Conservation (phyloP, 2,888 invertebrate species). For the Scaptodrosophila latifasciaeformis region DNA sequence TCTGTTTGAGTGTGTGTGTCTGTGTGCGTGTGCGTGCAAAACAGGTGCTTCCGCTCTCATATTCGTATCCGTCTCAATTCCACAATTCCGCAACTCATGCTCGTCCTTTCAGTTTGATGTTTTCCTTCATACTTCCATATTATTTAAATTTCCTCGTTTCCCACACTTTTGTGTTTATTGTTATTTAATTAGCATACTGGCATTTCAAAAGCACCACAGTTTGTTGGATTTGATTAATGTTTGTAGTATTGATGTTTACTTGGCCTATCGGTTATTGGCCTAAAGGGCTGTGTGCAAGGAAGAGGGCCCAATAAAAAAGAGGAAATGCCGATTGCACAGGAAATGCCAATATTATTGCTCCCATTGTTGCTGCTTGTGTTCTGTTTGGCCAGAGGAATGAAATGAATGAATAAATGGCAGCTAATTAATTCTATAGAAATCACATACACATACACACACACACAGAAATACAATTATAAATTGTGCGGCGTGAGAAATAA, state of each 20-base stretch:
- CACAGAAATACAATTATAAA: too few species aligned
- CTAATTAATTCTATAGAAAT: constrained; percentile 46
- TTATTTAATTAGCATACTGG: constrained; percentile 46
- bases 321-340: too few species aligned
- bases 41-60: constrained; percentile 37
- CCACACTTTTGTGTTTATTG: too few species aligned
- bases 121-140: too few species aligned
- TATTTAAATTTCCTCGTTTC: too few species aligned
- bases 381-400: constrained; percentile 1
- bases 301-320: too few species aligned
- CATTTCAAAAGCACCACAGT: constrained; percentile 12
- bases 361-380: constrained; percentile 3
- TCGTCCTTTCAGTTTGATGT: too few species aligned
- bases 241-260: constrained; percentile 12
- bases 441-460: constrained; percentile 3
- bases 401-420: constrained; percentile 57
- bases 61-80: not conserved
- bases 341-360: not conserved
- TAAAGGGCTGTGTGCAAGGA: not conserved
- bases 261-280: constrained; percentile 18
- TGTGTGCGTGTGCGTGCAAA: constrained; percentile 6
- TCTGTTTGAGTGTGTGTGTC: too few species aligned
- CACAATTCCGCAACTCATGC: too few species aligned
- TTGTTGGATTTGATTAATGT: constrained; percentile 51
- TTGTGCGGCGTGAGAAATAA: not conserved